These are phyloP conservation scores for Phorcus lineatus DNA, from an alignment of 2,888 invertebrate species.

Conservation along the genomic window DNA sequence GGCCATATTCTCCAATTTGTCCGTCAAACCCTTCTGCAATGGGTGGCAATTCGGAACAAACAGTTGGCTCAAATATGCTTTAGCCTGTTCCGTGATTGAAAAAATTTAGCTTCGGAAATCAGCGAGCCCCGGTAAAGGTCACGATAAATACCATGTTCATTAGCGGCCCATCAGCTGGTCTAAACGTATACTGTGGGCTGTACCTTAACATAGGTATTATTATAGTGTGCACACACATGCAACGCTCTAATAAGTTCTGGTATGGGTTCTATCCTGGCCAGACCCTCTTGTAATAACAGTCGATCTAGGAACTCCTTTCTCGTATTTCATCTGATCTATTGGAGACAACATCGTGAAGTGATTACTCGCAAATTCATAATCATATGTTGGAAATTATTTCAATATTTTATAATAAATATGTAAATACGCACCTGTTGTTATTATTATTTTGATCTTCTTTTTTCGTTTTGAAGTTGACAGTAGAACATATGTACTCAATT, in stretches of 20 bases:
- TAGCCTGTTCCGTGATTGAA: slow-evolving; percentile 5
- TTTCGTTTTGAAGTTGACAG: no score
- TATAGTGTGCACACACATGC: slow-evolving; percentile 6
- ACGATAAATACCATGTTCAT: slow-evolving; percentile 12
- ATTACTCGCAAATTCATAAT: no score
- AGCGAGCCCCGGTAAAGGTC: slow-evolving; percentile 2
- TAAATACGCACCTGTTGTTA: no score
- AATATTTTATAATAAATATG: no score
- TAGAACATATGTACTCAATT: no score
- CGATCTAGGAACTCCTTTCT: neutral
- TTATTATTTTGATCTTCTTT: no score
- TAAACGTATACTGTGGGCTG: no score
- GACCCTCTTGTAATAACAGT: neutral
- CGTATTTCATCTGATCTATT: neutral
- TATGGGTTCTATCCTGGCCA: no score
- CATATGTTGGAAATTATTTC: no score
- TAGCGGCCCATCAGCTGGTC: neutral
- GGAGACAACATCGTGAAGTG: no score
- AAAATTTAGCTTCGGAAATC: slow-evolving; percentile 18
- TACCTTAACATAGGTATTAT: slow-evolving; percentile 1
- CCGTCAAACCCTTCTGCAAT: neutral
- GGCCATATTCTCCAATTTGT: slow-evolving; percentile 10
- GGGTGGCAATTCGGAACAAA: neutral
- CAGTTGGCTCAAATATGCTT: neutral
- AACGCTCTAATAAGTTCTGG: neutral